A percentile compares a stretch with the other conserved stretches of the same genome.
These are phyloP conservation scores for Ranitomeya variabilis DNA, from an alignment of 2,113 vertebrate genomes.

Conservation along the genomic window DNA sequence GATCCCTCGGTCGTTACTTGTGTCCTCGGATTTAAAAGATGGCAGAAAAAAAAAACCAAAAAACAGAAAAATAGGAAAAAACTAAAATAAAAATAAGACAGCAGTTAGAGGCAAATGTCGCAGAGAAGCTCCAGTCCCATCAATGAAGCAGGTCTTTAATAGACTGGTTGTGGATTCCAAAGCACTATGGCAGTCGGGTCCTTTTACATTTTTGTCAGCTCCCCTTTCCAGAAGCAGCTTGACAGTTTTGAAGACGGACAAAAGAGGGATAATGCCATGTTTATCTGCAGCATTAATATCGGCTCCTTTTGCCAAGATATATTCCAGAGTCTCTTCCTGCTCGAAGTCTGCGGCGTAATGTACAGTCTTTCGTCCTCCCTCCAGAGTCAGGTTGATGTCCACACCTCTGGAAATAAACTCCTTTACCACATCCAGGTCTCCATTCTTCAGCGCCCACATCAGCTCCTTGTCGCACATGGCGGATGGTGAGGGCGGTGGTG, in stretches of 20 bases:
- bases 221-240: constrained; percentile 95
- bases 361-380: constrained; percentile 89
- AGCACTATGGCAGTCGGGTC: too few relatives aligned
- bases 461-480: constrained; percentile 89
- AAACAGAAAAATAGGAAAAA: too few relatives aligned
- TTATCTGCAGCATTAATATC: constrained; percentile 94
- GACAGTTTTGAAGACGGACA: constrained; percentile 86
- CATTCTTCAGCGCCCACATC: constrained; percentile 92
- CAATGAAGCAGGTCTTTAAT: too few relatives aligned
- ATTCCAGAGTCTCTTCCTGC: constrained; percentile 86
- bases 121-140: too few relatives aligned
- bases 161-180: too few relatives aligned
- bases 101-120: too few relatives aligned
- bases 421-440: constrained; percentile 89
- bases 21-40: too few relatives aligned
- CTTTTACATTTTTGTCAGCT: too few relatives aligned
- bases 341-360: constrained; percentile 93
- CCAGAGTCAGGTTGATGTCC: constrained; percentile 89
- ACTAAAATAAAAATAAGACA: too few relatives aligned
- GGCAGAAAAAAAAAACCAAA: too few relatives aligned
- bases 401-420: constrained; percentile 79
- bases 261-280: constrained; percentile 89
- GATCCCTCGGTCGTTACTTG: too few relatives aligned
- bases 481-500: constrained; percentile 29
- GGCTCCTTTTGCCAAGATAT: constrained; percentile 90